Evolutionary conservation across 2,113 vertebrate species (phyloP).

Genomic region (Bostrychus sinensis): DNA sequence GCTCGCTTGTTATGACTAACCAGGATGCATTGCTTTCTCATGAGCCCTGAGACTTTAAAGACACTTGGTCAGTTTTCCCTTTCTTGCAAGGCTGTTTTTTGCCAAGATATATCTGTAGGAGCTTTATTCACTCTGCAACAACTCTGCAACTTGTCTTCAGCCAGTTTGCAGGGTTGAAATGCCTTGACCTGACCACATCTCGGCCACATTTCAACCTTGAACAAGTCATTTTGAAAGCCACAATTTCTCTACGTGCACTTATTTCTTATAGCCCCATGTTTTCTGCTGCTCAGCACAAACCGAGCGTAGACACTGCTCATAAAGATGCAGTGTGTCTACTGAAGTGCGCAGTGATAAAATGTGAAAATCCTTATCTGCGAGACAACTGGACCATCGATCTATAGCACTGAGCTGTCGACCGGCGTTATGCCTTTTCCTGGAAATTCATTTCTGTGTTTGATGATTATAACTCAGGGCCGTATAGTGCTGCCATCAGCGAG

Average conservation of each 20-base stretch:
- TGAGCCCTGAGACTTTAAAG: background rate
- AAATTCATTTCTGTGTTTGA: conserved; percentile 74
- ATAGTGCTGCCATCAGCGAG: conserved; percentile 69
- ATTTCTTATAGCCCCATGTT: conserved; percentile 11
- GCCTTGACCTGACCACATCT: conserved; percentile 7
- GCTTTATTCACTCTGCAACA: too few relatives aligned
- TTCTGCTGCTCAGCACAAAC: conserved; percentile 25
- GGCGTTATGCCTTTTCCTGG: conserved; percentile 39
- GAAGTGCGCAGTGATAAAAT: conserved; percentile 58
- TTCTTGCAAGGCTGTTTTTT: too few relatives aligned
- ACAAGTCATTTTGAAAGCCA: background rate
- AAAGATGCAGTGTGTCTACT: conserved; percentile 33
- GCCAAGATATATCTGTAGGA: too few relatives aligned
- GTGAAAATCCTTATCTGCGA: conserved; percentile 61
- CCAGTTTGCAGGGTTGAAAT: conserved; percentile 37
- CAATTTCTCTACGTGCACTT: conserved; percentile 4
- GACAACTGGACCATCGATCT: conserved; percentile 65
- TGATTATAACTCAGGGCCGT: conserved; percentile 65
- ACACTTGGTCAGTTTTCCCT: too few relatives aligned
- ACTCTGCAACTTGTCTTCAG: conserved; percentile 29
- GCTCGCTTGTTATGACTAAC: too few relatives aligned
- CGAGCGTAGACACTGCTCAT: background rate
- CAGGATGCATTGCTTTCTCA: too few relatives aligned
- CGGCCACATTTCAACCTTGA: conserved; percentile 5
- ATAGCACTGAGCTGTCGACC: conserved; percentile 31